These are phyloP conservation scores for Lamprologus callipterus DNA, from an alignment of 2,113 vertebrate genomes.

Conservation along the genomic window DNA sequence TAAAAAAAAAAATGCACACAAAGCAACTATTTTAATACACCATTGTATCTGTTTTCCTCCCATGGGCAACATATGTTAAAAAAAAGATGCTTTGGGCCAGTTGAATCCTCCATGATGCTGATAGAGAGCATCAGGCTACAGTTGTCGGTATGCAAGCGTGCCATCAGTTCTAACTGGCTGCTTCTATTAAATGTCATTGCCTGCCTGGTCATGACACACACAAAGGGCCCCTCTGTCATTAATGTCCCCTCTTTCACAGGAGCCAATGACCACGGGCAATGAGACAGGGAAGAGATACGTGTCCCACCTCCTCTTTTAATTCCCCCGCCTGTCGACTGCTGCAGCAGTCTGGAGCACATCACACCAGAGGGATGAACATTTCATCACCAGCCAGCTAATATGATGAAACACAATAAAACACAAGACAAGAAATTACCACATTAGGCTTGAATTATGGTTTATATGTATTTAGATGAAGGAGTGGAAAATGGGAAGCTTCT, in stretches of 20 bases:
- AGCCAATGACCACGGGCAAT: slow-evolving; percentile 31
- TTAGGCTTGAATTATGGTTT: neutral
- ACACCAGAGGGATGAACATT: neutral
- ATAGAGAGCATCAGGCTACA: slow-evolving; percentile 3
- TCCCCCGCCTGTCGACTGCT: neutral
- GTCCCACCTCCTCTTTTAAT: neutral
- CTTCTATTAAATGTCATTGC: slow-evolving; percentile 61
- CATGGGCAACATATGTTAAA: neutral
- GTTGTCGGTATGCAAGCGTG: neutral
- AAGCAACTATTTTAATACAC: slow-evolving; percentile 8
- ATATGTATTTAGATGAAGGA: neutral
- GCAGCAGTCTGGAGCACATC: neutral
- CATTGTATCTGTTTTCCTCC: slow-evolving; percentile 29
- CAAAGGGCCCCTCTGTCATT: slow-evolving; percentile 38
- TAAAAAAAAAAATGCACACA: neutral
- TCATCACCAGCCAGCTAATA: slow-evolving; percentile 14
- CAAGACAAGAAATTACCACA: neutral
- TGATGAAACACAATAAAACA: slow-evolving; percentile 22
- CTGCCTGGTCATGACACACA: slow-evolving; percentile 26
- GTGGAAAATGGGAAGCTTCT: slow-evolving; percentile 3
- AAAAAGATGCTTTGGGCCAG: neutral
- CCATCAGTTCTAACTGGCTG: slow-evolving; percentile 51
- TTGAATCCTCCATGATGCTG: slow-evolving; percentile 1
- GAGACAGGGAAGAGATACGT: slow-evolving; percentile 11
- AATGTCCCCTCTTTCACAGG: slow-evolving; percentile 29